Evolutionary conservation across 2,113 vertebrate genomes (phyloP), one percentile per base, ranked within the genome.

Genomic region (Macquaria ambigua): DNA sequence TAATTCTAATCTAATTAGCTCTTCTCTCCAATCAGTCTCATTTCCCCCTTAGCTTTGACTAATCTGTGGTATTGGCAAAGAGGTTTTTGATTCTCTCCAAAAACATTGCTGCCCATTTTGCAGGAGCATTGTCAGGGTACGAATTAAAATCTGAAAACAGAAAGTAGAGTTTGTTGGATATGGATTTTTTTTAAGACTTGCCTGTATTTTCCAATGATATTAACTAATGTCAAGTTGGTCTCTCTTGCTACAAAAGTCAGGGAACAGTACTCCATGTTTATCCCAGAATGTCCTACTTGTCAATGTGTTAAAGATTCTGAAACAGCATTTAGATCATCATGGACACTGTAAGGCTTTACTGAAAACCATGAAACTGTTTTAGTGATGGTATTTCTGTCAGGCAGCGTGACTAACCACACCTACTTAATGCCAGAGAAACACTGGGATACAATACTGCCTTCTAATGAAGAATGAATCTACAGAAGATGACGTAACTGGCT

Each of bases 21-120:
- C 80, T 83, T 91, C 88, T 84, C 66, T 82, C 70, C 82, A 87
- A 85, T 93, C 91, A 75, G 78, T 90, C 81, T 90, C 68, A 79
- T 83, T 90, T 93, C 80, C 66, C 76, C 78, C 70, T 75, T 31
- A 46, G 74, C 8, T 83, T 83, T 75, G 77, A 75, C 73, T 91
- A 79, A 85, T 90, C 78, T 79, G 78, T 58, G 85, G 75, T 53
- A 28, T 74, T 86, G 77, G 75, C 63, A 62, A n/a, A 1, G 74
- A 75, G 53, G 25, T 23, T 34, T 8, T 67, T 23, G 55, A 74
- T 71, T 70, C 72, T 34, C 71, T 92, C 46, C 71, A 58, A 71
- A 83, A 91, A 77, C 64, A 68, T 1, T 39, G 31, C 56, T 64
- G 64, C 67, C 56, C 34, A 21, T 77, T 78, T 69, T 63, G 46